Percentiles rank a stretch among this genome's conserved stretches.
phyloP scores from a whole-genome alignment of 2,888 invertebrate genomes.

The Thereva nobilitata region DNA sequence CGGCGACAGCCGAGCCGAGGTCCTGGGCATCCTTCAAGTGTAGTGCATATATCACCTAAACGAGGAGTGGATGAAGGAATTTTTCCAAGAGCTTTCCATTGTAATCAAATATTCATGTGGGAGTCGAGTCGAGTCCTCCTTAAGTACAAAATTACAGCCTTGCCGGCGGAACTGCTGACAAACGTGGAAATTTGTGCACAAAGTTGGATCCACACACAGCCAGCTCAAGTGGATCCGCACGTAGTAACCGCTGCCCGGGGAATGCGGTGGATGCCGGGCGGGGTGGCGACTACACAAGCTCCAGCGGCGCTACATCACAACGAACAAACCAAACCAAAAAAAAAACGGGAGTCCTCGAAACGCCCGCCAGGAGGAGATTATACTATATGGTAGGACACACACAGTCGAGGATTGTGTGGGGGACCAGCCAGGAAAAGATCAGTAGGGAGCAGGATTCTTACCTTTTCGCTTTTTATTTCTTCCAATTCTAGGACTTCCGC shows the following conservation, averaged over 20 bases:
- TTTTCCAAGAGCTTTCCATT: conserved; percentile 1
- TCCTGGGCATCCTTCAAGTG: not conserved
- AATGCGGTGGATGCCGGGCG: not conserved
- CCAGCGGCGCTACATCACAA: too few relatives aligned
- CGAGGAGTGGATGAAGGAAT: conserved; percentile 16
- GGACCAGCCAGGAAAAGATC: conserved; percentile 1
- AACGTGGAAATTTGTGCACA: conserved; percentile 29
- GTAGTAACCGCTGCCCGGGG: not conserved
- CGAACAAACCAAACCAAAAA: too few relatives aligned
- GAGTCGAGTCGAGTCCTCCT: conserved; percentile 17
- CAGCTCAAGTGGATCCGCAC: not conserved
- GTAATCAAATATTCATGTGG: conserved; percentile 37
- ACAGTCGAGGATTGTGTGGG: not conserved
- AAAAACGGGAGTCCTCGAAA: too few relatives aligned
- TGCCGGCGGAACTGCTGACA: conserved; percentile 25
- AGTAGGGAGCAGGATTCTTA: conserved; percentile 42
- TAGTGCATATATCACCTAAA: conserved; percentile 22
- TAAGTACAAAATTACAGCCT: conserved; percentile 33
- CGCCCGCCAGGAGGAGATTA: not conserved
- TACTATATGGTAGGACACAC: not conserved
- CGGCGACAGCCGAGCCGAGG: not conserved
- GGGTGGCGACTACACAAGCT: too few relatives aligned
- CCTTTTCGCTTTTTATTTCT: conserved; percentile 58
- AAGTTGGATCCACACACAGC: conserved; percentile 2
- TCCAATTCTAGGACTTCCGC: conserved; percentile 59